A percentile compares a stretch with the other conserved stretches of the same genome.
These are phyloP conservation scores for Acleris emargana DNA, from an alignment of 2,888 invertebrate genomes.

Conservation along the genomic window DNA sequence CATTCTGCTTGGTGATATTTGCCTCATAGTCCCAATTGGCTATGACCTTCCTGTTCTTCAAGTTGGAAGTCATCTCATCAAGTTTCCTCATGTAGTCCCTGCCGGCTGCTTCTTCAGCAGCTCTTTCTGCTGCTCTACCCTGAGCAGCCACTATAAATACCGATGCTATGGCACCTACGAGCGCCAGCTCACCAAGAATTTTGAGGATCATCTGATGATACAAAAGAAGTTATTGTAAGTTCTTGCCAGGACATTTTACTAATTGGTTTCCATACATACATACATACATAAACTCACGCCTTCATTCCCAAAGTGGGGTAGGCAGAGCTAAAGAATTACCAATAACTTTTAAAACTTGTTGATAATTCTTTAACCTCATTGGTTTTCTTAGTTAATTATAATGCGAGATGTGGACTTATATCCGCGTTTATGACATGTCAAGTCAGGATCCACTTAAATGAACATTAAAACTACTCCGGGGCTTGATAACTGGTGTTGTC, in stretches of 20 bases:
- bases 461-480: too few species aligned
- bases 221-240: neutral
- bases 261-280: too few species aligned
- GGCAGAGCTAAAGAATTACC: too few species aligned
- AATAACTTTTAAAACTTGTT: too few species aligned
- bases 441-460: too few species aligned
- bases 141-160: conserved; percentile 77
- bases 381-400: too few species aligned
- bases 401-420: too few species aligned
- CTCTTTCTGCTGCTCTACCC: conserved; percentile 73
- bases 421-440: too few species aligned
- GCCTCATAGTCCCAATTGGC: conserved; percentile 90
- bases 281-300: too few species aligned
- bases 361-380: too few species aligned
- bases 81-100: conserved; percentile 84
- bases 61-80: conserved; percentile 82
- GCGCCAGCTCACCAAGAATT: conserved; percentile 70
- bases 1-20: conserved; percentile 88
- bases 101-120: conserved; percentile 83
- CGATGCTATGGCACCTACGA: conserved; percentile 75
- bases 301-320: too few species aligned
- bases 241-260: neutral
- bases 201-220: conserved; percentile 68
- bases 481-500: too few species aligned
- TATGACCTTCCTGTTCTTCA: conserved; percentile 81